A percentile compares a stretch with the other conserved stretches of the same genome.
Evolutionary conservation across 1,140 invertebrate genomes (phyloP).

Genomic region (Hirudo medicinalis): DNA sequence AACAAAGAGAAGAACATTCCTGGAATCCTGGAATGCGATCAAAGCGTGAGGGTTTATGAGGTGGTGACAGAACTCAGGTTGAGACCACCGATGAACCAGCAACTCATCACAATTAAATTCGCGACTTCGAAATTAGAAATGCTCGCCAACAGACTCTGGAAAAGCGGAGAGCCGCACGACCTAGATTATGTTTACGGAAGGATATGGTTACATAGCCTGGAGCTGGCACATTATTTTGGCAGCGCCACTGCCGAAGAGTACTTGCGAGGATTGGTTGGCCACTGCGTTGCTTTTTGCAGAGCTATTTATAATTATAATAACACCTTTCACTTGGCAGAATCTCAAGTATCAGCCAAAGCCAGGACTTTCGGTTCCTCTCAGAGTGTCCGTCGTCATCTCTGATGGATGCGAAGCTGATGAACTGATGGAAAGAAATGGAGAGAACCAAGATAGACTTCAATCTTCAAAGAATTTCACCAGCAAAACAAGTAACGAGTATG

Average conservation of each 20-base stretch:
- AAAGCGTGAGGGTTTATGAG: background rate
- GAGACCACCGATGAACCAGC: slow-evolving; percentile 6
- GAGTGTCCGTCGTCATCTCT: too few species aligned
- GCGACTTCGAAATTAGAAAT: slow-evolving; percentile 9
- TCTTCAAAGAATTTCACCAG: too few species aligned
- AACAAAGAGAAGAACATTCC: background rate
- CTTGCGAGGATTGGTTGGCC: background rate
- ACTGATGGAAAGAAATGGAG: too few species aligned
- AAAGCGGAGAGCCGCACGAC: slow-evolving; percentile 9
- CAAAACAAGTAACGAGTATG: too few species aligned
- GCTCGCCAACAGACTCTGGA: slow-evolving; percentile 9
- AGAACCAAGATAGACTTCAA: too few species aligned
- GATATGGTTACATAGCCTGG: slow-evolving; percentile 3
- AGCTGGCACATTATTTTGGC: background rate
- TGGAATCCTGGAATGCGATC: background rate
- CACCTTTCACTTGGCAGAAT: too few species aligned
- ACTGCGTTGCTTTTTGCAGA: too few species aligned
- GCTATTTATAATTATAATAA: too few species aligned
- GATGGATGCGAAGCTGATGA: too few species aligned
- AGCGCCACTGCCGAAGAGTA: background rate
- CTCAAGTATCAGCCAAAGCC: too few species aligned
- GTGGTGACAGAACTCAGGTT: background rate
- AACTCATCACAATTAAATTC: background rate
- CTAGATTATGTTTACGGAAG: slow-evolving; percentile 9
- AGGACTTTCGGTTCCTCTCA: too few species aligned